phyloP scores from a whole-genome alignment of 2,888 invertebrate species.

The Acanthococcus lagerstroemiae region DNA sequence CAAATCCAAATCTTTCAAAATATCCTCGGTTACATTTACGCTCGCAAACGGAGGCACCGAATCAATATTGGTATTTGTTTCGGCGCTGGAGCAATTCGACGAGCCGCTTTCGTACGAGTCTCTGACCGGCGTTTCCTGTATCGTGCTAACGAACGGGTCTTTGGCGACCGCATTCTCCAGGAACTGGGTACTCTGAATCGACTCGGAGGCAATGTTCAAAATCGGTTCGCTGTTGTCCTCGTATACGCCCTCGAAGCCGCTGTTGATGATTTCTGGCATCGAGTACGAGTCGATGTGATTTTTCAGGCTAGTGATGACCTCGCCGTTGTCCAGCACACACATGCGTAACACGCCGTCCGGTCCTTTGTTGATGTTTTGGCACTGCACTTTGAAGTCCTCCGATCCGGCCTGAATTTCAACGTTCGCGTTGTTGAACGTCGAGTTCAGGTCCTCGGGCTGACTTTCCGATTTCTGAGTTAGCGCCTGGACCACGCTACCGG shows the following conservation, averaged over 20 bases:
- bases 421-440: constrained; percentile 30
- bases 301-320: constrained; percentile 32
- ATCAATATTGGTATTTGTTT: neutral
- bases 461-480: constrained; percentile 21
- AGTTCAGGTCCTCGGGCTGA: constrained; percentile 17
- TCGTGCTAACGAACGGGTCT: constrained; percentile 17
- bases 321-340: constrained; percentile 34
- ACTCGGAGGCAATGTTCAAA: constrained; percentile 33
- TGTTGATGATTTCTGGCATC: constrained; percentile 31
- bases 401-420: constrained; percentile 32
- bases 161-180: constrained; percentile 31
- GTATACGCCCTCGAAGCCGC: constrained; percentile 32
- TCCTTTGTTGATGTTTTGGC: constrained; percentile 32
- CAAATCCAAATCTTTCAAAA: neutral
- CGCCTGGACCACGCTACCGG: constrained; percentile 32
- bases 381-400: constrained; percentile 32
- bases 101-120: neutral
- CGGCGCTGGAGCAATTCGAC: neutral
- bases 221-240: constrained; percentile 32
- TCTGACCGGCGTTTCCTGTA: constrained; percentile 8
- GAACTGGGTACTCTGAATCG: constrained; percentile 32
- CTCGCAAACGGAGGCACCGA: neutral
- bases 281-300: constrained; percentile 25
- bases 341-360: constrained; percentile 33
- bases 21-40: neutral